Evolutionary conservation across 2,113 vertebrate species (phyloP), one percentile per base, ranked within the genome.

Genomic region (Pelecanoides urinatrix): DNA sequence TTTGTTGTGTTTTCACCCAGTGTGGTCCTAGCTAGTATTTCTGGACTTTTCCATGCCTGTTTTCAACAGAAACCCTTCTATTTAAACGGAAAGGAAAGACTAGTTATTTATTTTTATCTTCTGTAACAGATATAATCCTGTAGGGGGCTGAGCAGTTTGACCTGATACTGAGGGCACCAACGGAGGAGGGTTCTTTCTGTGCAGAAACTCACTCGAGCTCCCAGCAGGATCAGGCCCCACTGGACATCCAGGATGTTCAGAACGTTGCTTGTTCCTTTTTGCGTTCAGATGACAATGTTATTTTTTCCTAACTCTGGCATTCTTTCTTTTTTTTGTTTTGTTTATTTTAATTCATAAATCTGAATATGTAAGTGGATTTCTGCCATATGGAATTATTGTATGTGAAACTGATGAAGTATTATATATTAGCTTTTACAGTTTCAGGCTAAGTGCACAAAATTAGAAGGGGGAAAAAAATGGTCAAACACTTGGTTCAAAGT

Each of bases 81-180:
- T 90, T 94, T 86, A 91, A 84, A 76, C 82, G 79, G 53, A 85
- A 90, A 76, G 49, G 42, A 50, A 94, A 74, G 45, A 42, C n/a
- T 91, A 66, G 74, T 91, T 91, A 85, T 76, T 91, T 89, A 50
- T 90, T 77, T 91, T 91, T 90, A 40, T 89, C 63, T 67, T 79
- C 53, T 70, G 50, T 87, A 93, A 77, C 50, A 72, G 83, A 73
- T 66, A 74, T 13, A 90, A 85, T 78, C n/a, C 66, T 90, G 66
- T 70, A 52, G 90, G 32, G 50, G 45, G 8, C 81, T 87, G 92
- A 86, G 45, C 34, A 76, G 22, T 92, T 92, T 91, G 80, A 90
- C 38, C 52, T 85, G 53, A 40, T 85, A 18, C 45, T 22, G 32
- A 85, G 55, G 61, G 70, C 40, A 58, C 9, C 30, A 61, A 44